phyloP scores from a whole-genome alignment of 1,140 invertebrate genomes.

The Aradophagus sp. region DNA sequence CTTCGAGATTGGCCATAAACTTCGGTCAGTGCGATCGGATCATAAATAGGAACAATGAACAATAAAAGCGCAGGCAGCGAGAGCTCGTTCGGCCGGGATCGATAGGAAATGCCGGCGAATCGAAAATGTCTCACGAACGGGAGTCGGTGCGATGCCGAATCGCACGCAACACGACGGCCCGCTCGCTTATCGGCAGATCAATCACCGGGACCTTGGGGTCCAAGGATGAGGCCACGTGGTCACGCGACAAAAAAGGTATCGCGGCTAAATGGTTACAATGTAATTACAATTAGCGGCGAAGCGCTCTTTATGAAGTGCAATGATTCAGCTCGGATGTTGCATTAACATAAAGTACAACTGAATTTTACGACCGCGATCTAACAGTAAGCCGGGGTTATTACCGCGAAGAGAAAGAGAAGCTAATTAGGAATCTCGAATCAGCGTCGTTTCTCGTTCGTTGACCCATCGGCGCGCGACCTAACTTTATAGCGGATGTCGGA shows the following conservation, averaged over 20 bases:
- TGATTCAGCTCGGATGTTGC: constrained; percentile 36
- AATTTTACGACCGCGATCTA: constrained; percentile 47
- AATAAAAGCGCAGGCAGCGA: constrained; percentile 10
- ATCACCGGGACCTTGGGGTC: constrained; percentile 25
- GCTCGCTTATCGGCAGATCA: no score
- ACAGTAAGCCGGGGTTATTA: constrained; percentile 43
- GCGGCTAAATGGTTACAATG: constrained; percentile 32
- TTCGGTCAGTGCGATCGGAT: constrained; percentile 28
- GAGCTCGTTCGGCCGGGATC: constrained; percentile 3
- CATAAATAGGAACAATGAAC: constrained; percentile 39
- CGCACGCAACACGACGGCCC: no score
- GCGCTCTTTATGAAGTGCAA: constrained; percentile 28
- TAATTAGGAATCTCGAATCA: constrained; percentile 47
- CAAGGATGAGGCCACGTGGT: neutral
- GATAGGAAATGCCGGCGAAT: constrained; percentile 9
- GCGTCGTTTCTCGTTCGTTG: constrained; percentile 41
- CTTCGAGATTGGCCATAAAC: constrained; percentile 45
- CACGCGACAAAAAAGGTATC: constrained; percentile 23
- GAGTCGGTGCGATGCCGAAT: no score
- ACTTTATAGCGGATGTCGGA: no score
- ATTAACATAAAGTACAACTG: constrained; percentile 51
- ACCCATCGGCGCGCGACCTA: constrained; percentile 24
- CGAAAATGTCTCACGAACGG: constrained; percentile 11
- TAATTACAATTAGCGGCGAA: constrained; percentile 42
- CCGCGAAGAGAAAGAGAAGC: constrained; percentile 33